Evolutionary conservation across 2,888 invertebrate species (phyloP).

Genomic region (Dasysyrphus albostriatus): DNA sequence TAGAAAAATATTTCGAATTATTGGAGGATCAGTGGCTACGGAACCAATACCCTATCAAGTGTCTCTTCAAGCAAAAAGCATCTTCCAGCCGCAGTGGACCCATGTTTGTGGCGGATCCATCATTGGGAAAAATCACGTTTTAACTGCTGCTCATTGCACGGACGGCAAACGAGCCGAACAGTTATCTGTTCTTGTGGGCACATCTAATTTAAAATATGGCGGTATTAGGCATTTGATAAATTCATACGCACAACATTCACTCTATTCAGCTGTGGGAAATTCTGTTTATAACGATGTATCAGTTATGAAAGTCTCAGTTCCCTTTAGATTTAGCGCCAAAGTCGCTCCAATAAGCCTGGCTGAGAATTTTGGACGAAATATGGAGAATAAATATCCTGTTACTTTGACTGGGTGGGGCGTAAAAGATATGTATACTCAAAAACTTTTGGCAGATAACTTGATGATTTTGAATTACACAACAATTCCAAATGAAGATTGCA

Average conservation of each 20-base stretch:
- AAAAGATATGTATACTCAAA: slow-evolving; percentile 77
- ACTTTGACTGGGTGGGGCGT: slow-evolving; percentile 83
- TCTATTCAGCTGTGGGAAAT: slow-evolving; percentile 76
- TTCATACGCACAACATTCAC: slow-evolving; percentile 78
- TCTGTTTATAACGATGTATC: slow-evolving; percentile 81
- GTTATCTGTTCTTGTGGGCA: slow-evolving; percentile 79
- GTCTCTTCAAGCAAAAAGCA: slow-evolving; percentile 78
- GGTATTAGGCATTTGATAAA: slow-evolving; percentile 79
- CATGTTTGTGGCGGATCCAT: slow-evolving; percentile 83
- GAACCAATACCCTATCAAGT: slow-evolving; percentile 82
- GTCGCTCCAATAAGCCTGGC: slow-evolving; percentile 78
- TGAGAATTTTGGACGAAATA: slow-evolving; percentile 69
- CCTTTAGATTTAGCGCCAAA: slow-evolving; percentile 78
- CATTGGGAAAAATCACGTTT: slow-evolving; percentile 79
- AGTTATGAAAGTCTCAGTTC: slow-evolving; percentile 79
- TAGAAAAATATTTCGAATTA: slow-evolving; percentile 77
- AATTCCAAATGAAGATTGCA: slow-evolving; percentile 82
- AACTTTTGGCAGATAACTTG: slow-evolving; percentile 79
- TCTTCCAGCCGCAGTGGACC: slow-evolving; percentile 77
- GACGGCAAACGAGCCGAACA: slow-evolving; percentile 77
- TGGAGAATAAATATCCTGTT: slow-evolving; percentile 79
- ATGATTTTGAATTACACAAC: slow-evolving; percentile 81
- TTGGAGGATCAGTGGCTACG: slow-evolving; percentile 79
- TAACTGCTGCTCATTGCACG: slow-evolving; percentile 83
- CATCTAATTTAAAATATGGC: slow-evolving; percentile 78